Evolutionary conservation across 2,797 vertebrate species (phyloP).

Genomic region (Sitta carolinensis): DNA sequence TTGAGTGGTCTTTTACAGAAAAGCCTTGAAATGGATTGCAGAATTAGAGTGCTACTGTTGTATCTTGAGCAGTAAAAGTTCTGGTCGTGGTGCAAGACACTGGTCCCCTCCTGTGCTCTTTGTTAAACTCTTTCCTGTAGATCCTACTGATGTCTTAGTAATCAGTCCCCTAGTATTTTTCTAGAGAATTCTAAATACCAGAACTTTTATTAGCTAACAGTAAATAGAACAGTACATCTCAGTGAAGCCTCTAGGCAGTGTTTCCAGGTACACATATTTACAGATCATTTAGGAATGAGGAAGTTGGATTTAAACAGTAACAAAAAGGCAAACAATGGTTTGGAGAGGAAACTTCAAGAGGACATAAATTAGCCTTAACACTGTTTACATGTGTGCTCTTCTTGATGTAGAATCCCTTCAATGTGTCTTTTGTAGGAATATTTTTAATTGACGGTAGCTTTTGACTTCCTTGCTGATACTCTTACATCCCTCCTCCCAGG

Average conservation of each 20-base stretch:
- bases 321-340: neutral
- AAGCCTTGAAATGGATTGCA: neutral
- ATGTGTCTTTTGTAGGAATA: neutral
- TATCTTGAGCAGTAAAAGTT: neutral
- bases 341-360: neutral
- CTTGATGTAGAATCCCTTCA: neutral
- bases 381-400: neutral
- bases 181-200: neutral
- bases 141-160: neutral
- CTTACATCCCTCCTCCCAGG: neutral
- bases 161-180: neutral
- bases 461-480: neutral
- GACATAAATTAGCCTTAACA: neutral
- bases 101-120: neutral
- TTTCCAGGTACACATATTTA: neutral
- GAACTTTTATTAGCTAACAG: neutral
- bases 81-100: neutral
- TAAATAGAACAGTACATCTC: neutral
- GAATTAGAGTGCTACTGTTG: neutral
- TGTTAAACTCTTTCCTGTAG: neutral
- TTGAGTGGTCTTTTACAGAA: neutral
- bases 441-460: neutral
- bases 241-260: neutral
- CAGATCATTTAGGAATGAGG: conserved; percentile 20
- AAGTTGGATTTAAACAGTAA: conserved; percentile 8